A percentile compares a stretch with the other conserved stretches of the same genome.
Evolutionary conservation across 2,113 vertebrate species (phyloP).

Genomic region (Buteo buteo): DNA sequence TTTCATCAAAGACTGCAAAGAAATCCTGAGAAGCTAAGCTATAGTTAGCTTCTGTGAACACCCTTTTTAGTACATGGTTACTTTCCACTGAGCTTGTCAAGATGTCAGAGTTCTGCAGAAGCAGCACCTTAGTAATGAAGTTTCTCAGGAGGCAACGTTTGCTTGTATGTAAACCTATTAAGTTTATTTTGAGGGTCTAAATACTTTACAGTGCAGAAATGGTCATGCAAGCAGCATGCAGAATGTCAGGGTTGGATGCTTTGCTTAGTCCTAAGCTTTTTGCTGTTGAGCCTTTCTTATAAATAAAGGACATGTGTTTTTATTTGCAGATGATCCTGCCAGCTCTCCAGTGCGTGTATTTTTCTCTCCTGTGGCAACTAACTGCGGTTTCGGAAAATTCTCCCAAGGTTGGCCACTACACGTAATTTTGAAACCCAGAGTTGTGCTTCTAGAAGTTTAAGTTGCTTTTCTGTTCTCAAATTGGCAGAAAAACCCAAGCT

Average conservation of each 20-base stretch:
- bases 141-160: not conserved
- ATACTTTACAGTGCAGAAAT: not conserved
- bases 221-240: not conserved
- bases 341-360: constrained; percentile 80
- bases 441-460: not conserved
- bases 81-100: not conserved
- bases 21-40: not conserved
- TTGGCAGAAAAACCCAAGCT: not conserved
- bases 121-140: not conserved
- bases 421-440: not conserved
- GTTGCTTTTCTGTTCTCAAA: not conserved
- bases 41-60: not conserved
- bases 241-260: not conserved
- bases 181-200: not conserved
- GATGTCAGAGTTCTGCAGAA: not conserved
- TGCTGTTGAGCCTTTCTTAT: not conserved
- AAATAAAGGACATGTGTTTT: constrained; percentile 12
- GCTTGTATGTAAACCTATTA: not conserved
- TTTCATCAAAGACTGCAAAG: not conserved
- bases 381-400: constrained; percentile 67
- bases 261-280: not conserved
- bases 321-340: constrained; percentile 78
- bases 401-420: constrained; percentile 73
- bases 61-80: not conserved
- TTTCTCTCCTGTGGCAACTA: constrained; percentile 83